Conservation (phyloP, 2,113 vertebrate species). For the Hemicordylus capensis region DNA sequence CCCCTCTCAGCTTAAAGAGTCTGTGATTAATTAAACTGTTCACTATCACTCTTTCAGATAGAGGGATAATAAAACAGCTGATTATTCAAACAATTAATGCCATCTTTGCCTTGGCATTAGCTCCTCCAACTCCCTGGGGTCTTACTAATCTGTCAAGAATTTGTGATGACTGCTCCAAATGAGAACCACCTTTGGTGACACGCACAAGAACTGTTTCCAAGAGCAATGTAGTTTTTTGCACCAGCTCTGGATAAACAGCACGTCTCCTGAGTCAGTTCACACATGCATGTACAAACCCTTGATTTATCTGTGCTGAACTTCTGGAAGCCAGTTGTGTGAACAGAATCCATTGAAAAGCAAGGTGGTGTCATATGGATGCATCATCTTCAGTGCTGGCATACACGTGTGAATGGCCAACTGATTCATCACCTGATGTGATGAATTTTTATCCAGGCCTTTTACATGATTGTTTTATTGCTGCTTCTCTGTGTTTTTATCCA, state of each 20-base stretch:
- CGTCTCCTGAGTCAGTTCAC: fast-evolving
- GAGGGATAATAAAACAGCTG: conserved; percentile 55
- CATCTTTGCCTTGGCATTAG: conserved; percentile 37
- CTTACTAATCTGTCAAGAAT: conserved; percentile 47
- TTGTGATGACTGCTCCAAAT: conserved; percentile 25
- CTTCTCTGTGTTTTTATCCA: no score
- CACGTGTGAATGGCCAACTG: no score
- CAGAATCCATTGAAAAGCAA: background rate
- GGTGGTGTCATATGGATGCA: background rate
- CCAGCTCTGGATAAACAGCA: background rate
- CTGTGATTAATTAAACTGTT: conserved; percentile 56
- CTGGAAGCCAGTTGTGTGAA: background rate
- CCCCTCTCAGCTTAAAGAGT: conserved; percentile 43
- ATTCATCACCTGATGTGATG: background rate
- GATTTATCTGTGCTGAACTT: background rate
- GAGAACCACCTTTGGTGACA: background rate
- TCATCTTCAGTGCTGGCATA: background rate
- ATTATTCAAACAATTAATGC: conserved; percentile 67
- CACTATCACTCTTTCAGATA: conserved; percentile 46
- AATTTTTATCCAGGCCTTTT: no score
- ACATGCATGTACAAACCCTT: background rate
- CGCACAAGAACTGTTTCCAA: background rate
- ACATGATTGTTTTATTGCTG: no score
- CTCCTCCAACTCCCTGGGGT: conserved; percentile 25
- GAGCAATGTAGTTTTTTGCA: background rate